A percentile compares a stretch with the other conserved stretches of the same genome.
Evolutionary conservation across 2,888 invertebrate genomes (phyloP).

Genomic region (Ashinkailepas kermadecensis): DNA sequence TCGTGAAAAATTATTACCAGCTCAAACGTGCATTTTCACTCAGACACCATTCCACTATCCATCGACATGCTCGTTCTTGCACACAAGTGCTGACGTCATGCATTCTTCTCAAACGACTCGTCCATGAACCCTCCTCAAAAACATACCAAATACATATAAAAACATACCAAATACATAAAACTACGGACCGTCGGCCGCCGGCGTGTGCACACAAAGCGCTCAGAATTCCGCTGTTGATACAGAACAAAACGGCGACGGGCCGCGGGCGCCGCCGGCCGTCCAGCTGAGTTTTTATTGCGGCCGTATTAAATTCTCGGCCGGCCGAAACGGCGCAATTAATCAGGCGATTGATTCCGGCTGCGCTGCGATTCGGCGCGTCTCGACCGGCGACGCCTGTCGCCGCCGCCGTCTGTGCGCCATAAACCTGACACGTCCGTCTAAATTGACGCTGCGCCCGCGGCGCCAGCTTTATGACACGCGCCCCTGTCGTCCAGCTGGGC

Average conservation of each 20-base stretch:
- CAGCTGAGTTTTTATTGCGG: not conserved
- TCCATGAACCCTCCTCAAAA: not conserved
- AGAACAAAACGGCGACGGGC: not conserved
- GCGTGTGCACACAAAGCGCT: not conserved
- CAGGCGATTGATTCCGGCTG: not conserved
- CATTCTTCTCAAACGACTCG: too few relatives aligned
- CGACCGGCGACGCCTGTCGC: not conserved
- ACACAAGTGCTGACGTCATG: too few relatives aligned
- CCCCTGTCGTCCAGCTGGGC: not conserved
- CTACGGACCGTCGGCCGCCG: not conserved
- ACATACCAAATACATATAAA: not conserved
- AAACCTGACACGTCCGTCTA: conserved; percentile 11
- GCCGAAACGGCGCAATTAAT: not conserved
- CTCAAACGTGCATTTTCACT: too few relatives aligned
- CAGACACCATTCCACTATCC: too few relatives aligned
- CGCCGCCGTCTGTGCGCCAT: not conserved
- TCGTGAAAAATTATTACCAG: too few relatives aligned
- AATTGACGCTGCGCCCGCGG: not conserved
- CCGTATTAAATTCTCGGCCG: not conserved
- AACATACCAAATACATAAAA: not conserved
- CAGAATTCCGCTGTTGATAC: not conserved
- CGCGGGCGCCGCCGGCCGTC: not conserved
- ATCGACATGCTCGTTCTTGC: too few relatives aligned
- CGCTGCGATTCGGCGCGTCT: not conserved
- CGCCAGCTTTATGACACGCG: not conserved